phyloP scores from a whole-genome alignment of 1,140 invertebrate species.

The Hylaeus volcanicus region DNA sequence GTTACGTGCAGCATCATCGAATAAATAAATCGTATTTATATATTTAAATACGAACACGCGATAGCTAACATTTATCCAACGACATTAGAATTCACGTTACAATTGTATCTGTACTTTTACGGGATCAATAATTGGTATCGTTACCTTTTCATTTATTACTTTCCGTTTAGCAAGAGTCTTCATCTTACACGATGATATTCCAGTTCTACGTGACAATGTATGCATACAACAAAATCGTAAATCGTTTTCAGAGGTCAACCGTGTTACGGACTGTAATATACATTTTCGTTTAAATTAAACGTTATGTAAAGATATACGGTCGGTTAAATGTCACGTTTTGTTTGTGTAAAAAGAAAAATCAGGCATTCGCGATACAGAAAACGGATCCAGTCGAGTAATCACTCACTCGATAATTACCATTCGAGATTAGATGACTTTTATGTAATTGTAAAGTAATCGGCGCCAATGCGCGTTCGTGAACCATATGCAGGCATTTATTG shows the following conservation, averaged over 20 bases:
- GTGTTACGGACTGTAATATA: too few species aligned
- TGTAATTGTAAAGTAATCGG: neutral
- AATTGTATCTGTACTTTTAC: neutral
- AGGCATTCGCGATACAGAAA: neutral
- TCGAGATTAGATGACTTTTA: neutral
- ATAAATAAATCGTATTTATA: neutral
- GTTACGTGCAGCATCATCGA: neutral
- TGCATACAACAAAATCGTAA: neutral
- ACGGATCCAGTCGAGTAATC: neutral
- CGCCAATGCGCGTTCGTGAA: neutral
- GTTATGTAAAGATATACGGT: neutral
- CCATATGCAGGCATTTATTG: neutral
- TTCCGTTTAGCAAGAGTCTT: neutral
- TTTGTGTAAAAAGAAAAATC: neutral
- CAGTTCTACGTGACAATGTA: neutral
- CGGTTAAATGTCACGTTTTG: neutral
- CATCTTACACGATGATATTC: neutral
- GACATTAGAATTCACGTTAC: neutral
- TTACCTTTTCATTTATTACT: neutral
- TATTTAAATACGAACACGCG: neutral
- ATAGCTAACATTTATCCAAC: neutral
- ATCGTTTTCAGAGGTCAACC: neutral
- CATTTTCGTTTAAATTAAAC: neutral
- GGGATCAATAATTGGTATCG: neutral
- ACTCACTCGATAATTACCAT: conserved; percentile 5